Evolutionary conservation across 2,888 invertebrate species (phyloP), one percentile per base, ranked within the genome.

Genomic region (Automeris io): DNA sequence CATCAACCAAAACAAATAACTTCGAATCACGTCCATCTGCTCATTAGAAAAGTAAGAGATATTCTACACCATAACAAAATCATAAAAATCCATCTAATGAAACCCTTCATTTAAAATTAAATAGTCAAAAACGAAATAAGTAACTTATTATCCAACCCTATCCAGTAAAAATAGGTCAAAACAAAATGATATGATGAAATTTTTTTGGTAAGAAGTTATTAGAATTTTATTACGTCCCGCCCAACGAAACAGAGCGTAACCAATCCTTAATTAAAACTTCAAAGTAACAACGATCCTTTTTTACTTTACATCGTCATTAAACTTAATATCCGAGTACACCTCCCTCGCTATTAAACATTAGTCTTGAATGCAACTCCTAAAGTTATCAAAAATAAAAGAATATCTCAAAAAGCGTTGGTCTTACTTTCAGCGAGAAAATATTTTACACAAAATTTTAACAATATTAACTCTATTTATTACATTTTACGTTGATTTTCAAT

Each of bases 221-320:
- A 60, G 43, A 47, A 42, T 57, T 58, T 55, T 54, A 55, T 58
- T 52, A 45, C 26, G 33, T 29, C 21, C 39, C 39, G 46, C 34
- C 39, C 34, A 34, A 34, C 53, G 60, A 65, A 70, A 54, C 57
- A 57, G 69, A 61, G 69, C 76, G 75, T 51, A 51, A 57, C 79
- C 58, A 78, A 81, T 77, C 57, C 59, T 62, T 78, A 79, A 82
- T 82, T 73, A 76, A 70, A 71, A 70, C 57, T 60, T 68, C 58
- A 57, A 54, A 63, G 57, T 55, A 58, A 60, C 51, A 58, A 65
- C 60, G 49, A 62, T 53, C 51, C 59, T 64, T 64, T 57, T 60
- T 57, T 54, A 57, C 51, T 43, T 54, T 57, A 57, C 51, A 58
- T 57, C 45, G 52, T 63, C 66, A 61, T 65, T 61, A 65, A 51